Evolutionary conservation across 2,113 vertebrate genomes (phyloP).

Genomic region (Callionymus lyra): DNA sequence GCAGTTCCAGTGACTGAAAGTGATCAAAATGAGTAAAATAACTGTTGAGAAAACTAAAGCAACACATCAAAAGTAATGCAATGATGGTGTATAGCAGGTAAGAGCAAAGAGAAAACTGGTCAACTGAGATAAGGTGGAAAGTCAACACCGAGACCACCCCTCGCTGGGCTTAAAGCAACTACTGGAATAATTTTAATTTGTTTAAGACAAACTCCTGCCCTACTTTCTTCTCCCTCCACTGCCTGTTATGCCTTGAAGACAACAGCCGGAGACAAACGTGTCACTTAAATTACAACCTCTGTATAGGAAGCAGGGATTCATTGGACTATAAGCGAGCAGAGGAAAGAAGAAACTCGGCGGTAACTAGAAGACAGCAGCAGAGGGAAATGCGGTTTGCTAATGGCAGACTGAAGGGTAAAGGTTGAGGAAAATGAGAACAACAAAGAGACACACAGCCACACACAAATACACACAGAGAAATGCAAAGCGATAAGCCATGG

Average conservation of each 20-base stretch:
- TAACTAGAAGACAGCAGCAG: conserved; percentile 6
- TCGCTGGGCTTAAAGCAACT: conserved; percentile 52
- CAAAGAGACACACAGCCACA: conserved; percentile 15
- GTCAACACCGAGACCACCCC: conserved; percentile 36
- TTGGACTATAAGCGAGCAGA: neutral
- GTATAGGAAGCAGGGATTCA: conserved; percentile 9
- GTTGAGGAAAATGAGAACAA: conserved; percentile 48
- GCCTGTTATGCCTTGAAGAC: conserved; percentile 21
- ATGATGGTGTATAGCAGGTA: no score
- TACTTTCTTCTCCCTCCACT: conserved; percentile 50
- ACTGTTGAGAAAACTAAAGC: no score
- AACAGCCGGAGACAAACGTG: conserved; percentile 35
- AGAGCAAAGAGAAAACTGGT: conserved; percentile 9
- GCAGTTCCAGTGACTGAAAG: no score
- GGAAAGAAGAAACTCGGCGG: conserved; percentile 4
- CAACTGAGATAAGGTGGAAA: conserved; percentile 46
- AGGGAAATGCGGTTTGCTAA: conserved; percentile 44
- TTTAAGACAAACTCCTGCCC: conserved; percentile 57
- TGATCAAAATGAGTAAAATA: no score
- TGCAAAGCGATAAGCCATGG: conserved; percentile 22
- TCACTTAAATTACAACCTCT: conserved; percentile 45
- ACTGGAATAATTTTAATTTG: conserved; percentile 54
- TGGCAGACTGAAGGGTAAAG: conserved; percentile 36
- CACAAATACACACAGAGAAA: conserved; percentile 11
- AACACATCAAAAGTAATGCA: no score